phyloP scores from a whole-genome alignment of 2,113 vertebrate species.

The Hemichromis elongatus region DNA sequence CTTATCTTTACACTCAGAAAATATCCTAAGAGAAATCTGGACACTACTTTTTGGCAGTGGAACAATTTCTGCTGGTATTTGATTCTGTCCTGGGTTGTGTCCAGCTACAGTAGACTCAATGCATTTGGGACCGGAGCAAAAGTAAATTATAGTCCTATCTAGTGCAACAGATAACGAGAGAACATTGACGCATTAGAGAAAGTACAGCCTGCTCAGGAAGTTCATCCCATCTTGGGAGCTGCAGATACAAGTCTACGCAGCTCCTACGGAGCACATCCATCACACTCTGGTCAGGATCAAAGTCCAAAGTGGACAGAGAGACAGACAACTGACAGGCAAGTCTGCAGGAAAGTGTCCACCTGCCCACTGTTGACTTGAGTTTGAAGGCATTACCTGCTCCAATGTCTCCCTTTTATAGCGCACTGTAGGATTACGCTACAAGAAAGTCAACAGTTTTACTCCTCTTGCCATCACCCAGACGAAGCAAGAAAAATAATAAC shows the following conservation, averaged over 20 bases:
- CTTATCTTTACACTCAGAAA: neutral
- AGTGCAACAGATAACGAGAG: neutral
- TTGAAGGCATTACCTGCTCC: neutral
- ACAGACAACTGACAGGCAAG: neutral
- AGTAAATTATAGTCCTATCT: neutral
- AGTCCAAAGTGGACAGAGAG: neutral
- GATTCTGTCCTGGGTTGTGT: neutral
- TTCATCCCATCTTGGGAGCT: neutral
- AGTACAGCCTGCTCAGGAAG: neutral
- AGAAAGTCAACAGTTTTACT: neutral
- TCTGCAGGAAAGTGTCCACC: neutral
- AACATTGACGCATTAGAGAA: neutral
- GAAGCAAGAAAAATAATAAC: neutral
- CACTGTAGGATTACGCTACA: neutral
- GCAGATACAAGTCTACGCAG: neutral
- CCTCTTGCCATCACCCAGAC: neutral
- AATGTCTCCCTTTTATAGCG: neutral
- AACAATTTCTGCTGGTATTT: neutral
- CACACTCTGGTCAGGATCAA: neutral
- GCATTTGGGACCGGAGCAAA: neutral
- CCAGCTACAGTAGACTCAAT: neutral
- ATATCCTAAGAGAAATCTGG: neutral
- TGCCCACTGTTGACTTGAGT: neutral
- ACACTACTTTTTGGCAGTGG: neutral
- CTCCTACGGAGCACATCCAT: neutral